Conservation (phyloP, 2,888 invertebrate genomes). For the Leucophenga montana region DNA sequence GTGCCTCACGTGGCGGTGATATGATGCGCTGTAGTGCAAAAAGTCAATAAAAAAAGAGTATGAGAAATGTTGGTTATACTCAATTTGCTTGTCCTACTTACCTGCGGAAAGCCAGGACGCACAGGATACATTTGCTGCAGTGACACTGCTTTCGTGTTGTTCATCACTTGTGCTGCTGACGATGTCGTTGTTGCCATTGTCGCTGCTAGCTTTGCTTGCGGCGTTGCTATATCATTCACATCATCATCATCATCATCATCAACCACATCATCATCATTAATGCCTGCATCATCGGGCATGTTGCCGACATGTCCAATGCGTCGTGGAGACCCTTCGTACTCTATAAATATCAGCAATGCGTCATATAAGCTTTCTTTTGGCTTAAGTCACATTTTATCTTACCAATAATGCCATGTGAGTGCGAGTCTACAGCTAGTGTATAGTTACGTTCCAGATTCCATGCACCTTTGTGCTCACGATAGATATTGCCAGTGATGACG, state of each 20-base stretch:
- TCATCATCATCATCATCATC: slow-evolving; percentile 4
- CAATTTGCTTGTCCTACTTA: slow-evolving; percentile 40
- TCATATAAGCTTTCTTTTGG: background rate
- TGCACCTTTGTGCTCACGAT: slow-evolving; percentile 49
- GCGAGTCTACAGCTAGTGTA: slow-evolving; percentile 65
- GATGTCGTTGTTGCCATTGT: slow-evolving; percentile 41
- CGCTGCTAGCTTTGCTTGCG: slow-evolving; percentile 36
- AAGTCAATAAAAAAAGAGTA: background rate
- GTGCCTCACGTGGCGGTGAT: slow-evolving; percentile 67
- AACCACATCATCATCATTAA: slow-evolving; percentile 3
- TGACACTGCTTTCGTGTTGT: background rate
- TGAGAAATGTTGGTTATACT: background rate
- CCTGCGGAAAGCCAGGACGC: slow-evolving; percentile 90
- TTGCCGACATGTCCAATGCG: slow-evolving; percentile 49
- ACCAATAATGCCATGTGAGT: slow-evolving; percentile 67
- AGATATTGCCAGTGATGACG: slow-evolving; percentile 30
- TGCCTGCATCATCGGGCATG: slow-evolving; percentile 30
- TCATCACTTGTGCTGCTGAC: slow-evolving; percentile 22
- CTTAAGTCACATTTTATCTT: slow-evolving; percentile 23
- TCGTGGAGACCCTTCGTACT: slow-evolving; percentile 56
- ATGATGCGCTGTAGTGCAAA: slow-evolving; percentile 64
- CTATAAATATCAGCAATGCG: slow-evolving; percentile 30
- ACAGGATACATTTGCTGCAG: slow-evolving; percentile 77
- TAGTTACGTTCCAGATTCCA: slow-evolving; percentile 68
- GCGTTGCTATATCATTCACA: slow-evolving; percentile 26